These are phyloP conservation scores for Rhinoderma darwinii DNA, from an alignment of 2,113 vertebrate genomes.

Conservation along the genomic window DNA sequence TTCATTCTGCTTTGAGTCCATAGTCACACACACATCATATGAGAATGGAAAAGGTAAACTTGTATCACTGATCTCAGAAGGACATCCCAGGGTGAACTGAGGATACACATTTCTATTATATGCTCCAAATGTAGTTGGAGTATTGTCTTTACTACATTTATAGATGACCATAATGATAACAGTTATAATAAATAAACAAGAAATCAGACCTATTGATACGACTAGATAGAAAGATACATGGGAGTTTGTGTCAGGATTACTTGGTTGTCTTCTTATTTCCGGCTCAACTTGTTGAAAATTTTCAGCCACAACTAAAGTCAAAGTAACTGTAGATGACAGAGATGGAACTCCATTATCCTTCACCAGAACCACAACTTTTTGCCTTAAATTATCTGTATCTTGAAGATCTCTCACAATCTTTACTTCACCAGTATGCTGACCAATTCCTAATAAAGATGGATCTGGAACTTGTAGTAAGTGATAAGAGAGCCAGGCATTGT, in stretches of 20 bases:
- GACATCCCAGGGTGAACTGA: slow-evolving; percentile 22
- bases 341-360: slow-evolving; percentile 63
- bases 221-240: slow-evolving; percentile 57
- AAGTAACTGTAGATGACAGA: slow-evolving; percentile 62
- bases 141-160: slow-evolving; percentile 24
- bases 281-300: slow-evolving; percentile 64
- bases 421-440: slow-evolving; percentile 64
- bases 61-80: slow-evolving; percentile 24
- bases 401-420: slow-evolving; percentile 59
- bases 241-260: not conserved
- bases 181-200: slow-evolving; percentile 48
- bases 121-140: not conserved
- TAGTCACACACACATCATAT: slow-evolving; percentile 46
- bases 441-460: slow-evolving; percentile 66
- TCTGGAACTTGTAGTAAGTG: slow-evolving; percentile 3
- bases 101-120: slow-evolving; percentile 55
- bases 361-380: slow-evolving; percentile 63
- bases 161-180: slow-evolving; percentile 32
- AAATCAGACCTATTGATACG: slow-evolving; percentile 57
- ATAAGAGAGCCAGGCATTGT: slow-evolving; percentile 58
- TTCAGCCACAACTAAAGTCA: slow-evolving; percentile 61
- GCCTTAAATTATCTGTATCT: slow-evolving; percentile 62
- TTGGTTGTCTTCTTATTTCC: not conserved
- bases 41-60: slow-evolving; percentile 47
- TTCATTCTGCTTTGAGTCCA: slow-evolving; percentile 52